Base-by-base conservation (phyloP, 2,888 invertebrate species). In the Lasioglossum oenotherae region DNA sequence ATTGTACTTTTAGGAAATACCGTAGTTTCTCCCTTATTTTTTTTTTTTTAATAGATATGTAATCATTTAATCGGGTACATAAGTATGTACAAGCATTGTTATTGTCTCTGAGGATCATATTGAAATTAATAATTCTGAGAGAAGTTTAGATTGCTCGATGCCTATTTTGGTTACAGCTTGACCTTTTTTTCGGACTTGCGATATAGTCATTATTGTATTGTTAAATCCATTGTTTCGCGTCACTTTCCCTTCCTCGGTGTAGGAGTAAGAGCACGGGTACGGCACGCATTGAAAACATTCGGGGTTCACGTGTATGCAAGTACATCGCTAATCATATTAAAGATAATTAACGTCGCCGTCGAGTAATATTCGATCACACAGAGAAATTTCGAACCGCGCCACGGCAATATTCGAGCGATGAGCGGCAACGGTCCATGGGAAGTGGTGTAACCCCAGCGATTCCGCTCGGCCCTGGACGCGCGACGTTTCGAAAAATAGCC, bases 291-390 rank as follows among this genome's bases (percentile, higher is more conserved):
- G 74, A 84, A 85, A 89, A 87, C 77, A 84, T 87, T 84, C 85
- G 69, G 67, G 74, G 38, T 69, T 80, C 79, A 82, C 53, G 74
- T 78, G 72, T 84, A 85, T 89, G 89, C 87, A 85, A 88, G 89
- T 90, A 86, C 84, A 88, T 85, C 78, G 76, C 76, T 88, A 89
- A 91, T 91, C 83, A 85, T 84, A 91, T 92, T 88, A 91, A 91
- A 86, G 88, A 87, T 88, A 89, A 92, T 92, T 92, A 92, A 88
- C 83, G 89, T 83, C 81, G 81, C 82, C 60, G 83, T 64, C 23
- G 31, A 49, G 44, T 72, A 83, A 78, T 82, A 90, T 90, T 90
- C 90, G 87, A 90, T 90, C 87, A 89, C 82, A 67, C 76, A 64
- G 78, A 72, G 85, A 89, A 85, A 90, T 82, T 90, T 82, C 60